A percentile compares a stretch with the other conserved stretches of the same genome.
phyloP scores from a whole-genome alignment of 2,113 vertebrate genomes.

The Lepisosteus osseus region DNA sequence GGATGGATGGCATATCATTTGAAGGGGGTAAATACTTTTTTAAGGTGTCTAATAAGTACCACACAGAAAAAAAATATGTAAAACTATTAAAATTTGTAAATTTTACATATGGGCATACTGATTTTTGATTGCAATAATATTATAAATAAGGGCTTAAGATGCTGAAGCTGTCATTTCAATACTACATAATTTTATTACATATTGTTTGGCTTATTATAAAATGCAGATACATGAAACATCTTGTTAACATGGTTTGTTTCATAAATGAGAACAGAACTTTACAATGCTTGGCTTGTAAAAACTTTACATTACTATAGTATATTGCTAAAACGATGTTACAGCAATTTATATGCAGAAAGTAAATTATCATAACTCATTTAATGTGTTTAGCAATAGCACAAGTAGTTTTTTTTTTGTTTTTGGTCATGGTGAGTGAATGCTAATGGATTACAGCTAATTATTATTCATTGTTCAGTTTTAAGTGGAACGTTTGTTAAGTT shows the following conservation, averaged over 20 bases:
- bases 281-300: background rate
- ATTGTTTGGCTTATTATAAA: background rate
- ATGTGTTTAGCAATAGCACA: constrained; percentile 24
- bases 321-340: constrained; percentile 6
- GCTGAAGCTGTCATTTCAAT: too few species aligned
- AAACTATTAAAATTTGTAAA: too few species aligned
- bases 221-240: constrained; percentile 10
- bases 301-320: background rate
- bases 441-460: constrained; percentile 38
- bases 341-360: constrained; percentile 16
- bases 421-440: constrained; percentile 29
- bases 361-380: constrained; percentile 33
- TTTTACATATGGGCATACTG: too few species aligned
- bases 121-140: too few species aligned
- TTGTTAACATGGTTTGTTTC: constrained; percentile 16
- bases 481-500: constrained; percentile 30
- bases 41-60: too few species aligned
- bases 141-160: too few species aligned
- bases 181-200: background rate
- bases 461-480: constrained; percentile 45
- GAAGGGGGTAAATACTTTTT: too few species aligned
- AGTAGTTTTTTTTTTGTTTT: constrained; percentile 32
- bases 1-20: too few species aligned
- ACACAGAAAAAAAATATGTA: too few species aligned
- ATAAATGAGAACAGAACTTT: background rate